Evolutionary conservation across 2,888 invertebrate species (phyloP), one percentile per base, ranked within the genome.

Genomic region (Nycteola revayana): DNA sequence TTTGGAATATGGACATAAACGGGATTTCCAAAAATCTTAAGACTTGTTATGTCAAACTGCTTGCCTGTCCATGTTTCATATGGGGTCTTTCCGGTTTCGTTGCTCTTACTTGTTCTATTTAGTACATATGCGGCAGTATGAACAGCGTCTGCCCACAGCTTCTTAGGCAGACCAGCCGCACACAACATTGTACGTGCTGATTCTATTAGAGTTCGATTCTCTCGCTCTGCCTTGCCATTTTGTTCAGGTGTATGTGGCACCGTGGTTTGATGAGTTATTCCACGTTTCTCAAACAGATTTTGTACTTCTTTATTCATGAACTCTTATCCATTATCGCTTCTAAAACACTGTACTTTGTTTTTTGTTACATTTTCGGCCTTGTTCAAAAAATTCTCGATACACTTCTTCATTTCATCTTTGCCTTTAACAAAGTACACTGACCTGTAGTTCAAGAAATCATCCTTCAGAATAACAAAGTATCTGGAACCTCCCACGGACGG

Each of bases 261-360:
- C n/a, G n/a, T n/a, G n/a, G n/a, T n/a, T n/a, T n/a, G n/a, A n/a
- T n/a, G n/a, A n/a, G n/a, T n/a, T n/a, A n/a, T n/a, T n/a, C n/a
- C n/a, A n/a, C 18, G 11, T 28, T 29, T 39, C 7, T 26, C 5
- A 9, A 54, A 55, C 11, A 61, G 10, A n/a, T 53, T 33, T 28
- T 35, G 25, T 0, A 65, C 21, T 9, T 50, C 39, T 28, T 40
- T 35, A 34, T 66, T 66, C 3, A 48, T 8, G 40, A 60, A 70
- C 36, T 65, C 64, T n/a, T 27, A 11, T 7, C 63, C 65, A 49
- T 62, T 60, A 18, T 70, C 68, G 23, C 35, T 51, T 35, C 65
- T 27, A 3, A 71, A 36, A 9, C 24, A n/a, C 24, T 54, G 42
- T 5, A 66, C 30, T 20, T 36, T 60, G 10, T 54, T 50, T n/a